These are phyloP conservation scores for Polietes domitor DNA, from an alignment of 2,888 invertebrate species.

Conservation along the genomic window DNA sequence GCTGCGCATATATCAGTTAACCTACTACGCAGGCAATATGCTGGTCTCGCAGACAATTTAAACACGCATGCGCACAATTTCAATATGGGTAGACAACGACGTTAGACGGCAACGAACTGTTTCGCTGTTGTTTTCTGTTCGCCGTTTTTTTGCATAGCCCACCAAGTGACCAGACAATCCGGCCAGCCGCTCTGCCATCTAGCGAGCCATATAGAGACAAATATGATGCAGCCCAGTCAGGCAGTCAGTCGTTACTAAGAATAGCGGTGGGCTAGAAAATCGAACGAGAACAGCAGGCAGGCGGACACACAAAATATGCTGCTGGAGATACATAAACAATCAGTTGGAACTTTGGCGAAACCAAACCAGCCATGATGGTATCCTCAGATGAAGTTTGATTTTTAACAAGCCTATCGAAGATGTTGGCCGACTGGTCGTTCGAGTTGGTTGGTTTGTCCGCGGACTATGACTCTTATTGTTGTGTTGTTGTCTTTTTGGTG, in stretches of 20 bases:
- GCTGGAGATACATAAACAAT: conserved; percentile 50
- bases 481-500: conserved; percentile 63
- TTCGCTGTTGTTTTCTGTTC: neutral
- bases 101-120: conserved; percentile 44
- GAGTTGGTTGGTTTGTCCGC: neutral
- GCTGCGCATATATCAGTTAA: conserved; percentile 19
- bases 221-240: neutral
- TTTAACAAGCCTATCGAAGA: conserved; percentile 37
- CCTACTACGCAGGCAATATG: conserved; percentile 35
- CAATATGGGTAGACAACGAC: conserved; percentile 37
- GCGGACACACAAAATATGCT: conserved; percentile 43
- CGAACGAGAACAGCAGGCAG: conserved; percentile 51
- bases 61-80: conserved; percentile 57
- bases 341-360: conserved; percentile 35
- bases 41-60: neutral
- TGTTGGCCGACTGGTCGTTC: conserved; percentile 40
- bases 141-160: conserved; percentile 32
- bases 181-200: conserved; percentile 43
- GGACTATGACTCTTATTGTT: conserved; percentile 1
- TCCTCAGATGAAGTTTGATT: conserved; percentile 50
- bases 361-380: conserved; percentile 46
- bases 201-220: neutral
- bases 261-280: conserved; percentile 42
- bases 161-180: conserved; percentile 29
- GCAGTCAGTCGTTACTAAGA: conserved; percentile 16